These are phyloP conservation scores for Acanthosepion esculentum DNA, from an alignment of 2,888 invertebrate species.

Conservation along the genomic window DNA sequence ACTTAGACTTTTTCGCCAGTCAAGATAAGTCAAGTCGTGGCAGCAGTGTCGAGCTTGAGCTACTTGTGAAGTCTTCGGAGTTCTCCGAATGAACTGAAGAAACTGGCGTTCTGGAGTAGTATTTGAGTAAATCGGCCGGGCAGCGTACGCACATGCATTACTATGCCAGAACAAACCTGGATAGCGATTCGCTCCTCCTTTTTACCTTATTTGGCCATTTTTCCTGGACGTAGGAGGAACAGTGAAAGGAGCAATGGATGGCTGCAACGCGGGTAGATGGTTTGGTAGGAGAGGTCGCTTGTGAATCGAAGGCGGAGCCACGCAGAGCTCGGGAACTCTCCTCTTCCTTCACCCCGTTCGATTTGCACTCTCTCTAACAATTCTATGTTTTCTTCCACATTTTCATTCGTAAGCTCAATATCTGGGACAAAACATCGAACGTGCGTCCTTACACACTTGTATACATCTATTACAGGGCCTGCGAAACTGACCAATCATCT, in stretches of 20 bases:
- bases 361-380: not conserved
- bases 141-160: not conserved
- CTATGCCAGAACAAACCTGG: constrained; percentile 1
- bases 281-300: not conserved
- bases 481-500: not conserved
- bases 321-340: not conserved
- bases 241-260: not conserved
- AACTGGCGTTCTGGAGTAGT: not conserved
- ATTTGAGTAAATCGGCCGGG: not conserved
- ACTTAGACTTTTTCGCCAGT: not conserved
- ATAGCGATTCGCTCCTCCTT: constrained; percentile 21
- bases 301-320: not conserved
- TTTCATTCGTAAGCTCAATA: not conserved
- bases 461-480: not conserved
- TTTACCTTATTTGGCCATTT: not conserved
- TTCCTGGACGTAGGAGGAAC: not conserved
- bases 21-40: not conserved
- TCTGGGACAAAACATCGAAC: not conserved
- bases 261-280: not conserved
- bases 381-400: not conserved
- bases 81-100: constrained; percentile 11
- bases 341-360: not conserved
- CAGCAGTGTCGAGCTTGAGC: not conserved
- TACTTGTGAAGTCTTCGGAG: not conserved
- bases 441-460: not conserved